Base-by-base conservation (phyloP, 2,113 vertebrate genomes). In the Leptobrachium leishanense region DNA sequence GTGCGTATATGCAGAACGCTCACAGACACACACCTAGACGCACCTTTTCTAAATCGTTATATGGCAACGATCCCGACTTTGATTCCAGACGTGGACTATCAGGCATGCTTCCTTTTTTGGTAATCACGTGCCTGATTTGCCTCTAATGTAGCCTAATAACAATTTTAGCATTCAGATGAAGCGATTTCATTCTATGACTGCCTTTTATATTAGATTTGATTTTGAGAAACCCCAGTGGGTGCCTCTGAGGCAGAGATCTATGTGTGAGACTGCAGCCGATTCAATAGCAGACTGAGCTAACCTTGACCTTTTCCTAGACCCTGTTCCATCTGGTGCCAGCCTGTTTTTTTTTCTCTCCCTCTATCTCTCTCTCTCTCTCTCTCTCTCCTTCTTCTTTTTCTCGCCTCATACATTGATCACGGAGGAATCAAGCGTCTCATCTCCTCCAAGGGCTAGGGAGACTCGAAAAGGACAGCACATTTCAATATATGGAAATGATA, bases 151-250 rank as follows among this genome's bases (percentile, higher is more conserved):
- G 91, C 90, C 90, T 94, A 95, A 94, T 94, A 93, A 95, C 93
- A 94, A 94, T 94, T 95, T 95, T 94, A 93, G 92, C 92, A 95
- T 94, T 95, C 94, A 94, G 93, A 94, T 94, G 93, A 94, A 93
- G 92, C 89, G 91, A 91, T 92, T 94, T 90, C 93, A 90, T 94
- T 92, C 92, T 93, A 91, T 87, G 89, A 92, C 92, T 94, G 92
- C 91, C 92, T 94, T 93, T 93, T 93, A 91, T 94, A 93, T 93
- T 95, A 92, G 92, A 92, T 93, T 92, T 94, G 92, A 94, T 93
- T 93, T 93, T 91, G 92, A 93, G 91, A 92, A 93, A 89, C 92
- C 92, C 92, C 93, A 92, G 92, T 94, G 93, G 93, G 93, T 94
- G 93, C 94, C 94, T 95, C 89, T 86, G 83, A 94, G 93, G 92